Base-by-base conservation (phyloP, 2,113 vertebrate species). In the Corydoras sp. region DNA sequence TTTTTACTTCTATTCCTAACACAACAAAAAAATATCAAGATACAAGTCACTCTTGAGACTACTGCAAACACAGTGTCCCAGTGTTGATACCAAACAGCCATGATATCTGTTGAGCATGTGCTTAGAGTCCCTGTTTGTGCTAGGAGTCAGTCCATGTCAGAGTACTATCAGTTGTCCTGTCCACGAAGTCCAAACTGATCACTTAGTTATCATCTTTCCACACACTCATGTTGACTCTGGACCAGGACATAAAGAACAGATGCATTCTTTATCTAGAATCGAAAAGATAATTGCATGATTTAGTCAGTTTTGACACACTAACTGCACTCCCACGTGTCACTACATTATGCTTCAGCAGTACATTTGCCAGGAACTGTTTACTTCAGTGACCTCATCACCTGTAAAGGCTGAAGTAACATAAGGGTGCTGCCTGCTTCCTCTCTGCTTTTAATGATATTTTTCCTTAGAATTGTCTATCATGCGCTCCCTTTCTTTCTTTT, bases 1-100 rank as follows among this genome's bases (percentile, higher is more conserved):
- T 43, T 43, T 43, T 43, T 1, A 8, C 35, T 43, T 24, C 18
- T 24, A 24, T 24, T 24, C 18, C 18, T 24, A 31, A 54, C 29
- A 18, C 10, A 14, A 54, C 24, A 14, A 3, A 30, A 66, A 12
- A 54, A 49, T 30, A 18, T 66, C 4, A 9, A 10, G 18, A n/a
- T 35, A 49, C 62, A 15, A 14, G 15, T 31, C n/a, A 1, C 3
- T 31, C 11, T 13, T 14, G 18, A 24, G 35, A 14, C 18, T 65
- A 49, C 15, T 24, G 2, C 13, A 67, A 67, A 67, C 51, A 31
- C 24, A 43, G 7, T 43, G n/a, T 54, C 10, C 32, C 4, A 54
- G 65, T 67, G 12, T 55, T 67, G 65, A 67, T 13, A 55, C 49
- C 54, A 67, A 67, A 67, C 51, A 55, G 14, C 65, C 30, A 2